Evolutionary conservation across 2,888 invertebrate species (phyloP), one percentile per base, ranked within the genome.

Genomic region (Ectobius pallidus): DNA sequence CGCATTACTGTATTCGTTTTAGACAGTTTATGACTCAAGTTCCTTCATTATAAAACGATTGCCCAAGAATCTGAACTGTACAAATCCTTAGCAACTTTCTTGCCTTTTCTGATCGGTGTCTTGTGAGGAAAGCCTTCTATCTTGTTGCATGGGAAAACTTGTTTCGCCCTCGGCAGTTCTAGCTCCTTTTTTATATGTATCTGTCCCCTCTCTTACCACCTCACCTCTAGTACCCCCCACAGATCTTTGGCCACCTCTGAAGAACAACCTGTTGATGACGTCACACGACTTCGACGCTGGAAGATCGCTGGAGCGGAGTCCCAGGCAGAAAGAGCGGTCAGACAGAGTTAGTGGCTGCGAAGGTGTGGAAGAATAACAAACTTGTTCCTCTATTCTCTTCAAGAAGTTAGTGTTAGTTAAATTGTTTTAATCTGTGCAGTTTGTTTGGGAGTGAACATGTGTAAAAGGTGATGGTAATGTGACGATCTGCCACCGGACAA

Each of bases 231-330:
- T 73, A 73, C 75, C 75, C 75, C 75, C 73, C 75, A 75, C 75
- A 75, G 75, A 70, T 72, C 69, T 34, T 27, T 69, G 75, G 75
- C 75, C 75, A 75, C 75, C 75, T 75, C 73, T 42, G 73, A 75
- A 69, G 75, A 69, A 65, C 75, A 73, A 75, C 73, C 75, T 73
- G 75, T 73, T 72, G 71, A 65, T 75, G 75, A 75, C 75, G 75
- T 75, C 75, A 75, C 58, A 30, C 9, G 25, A 58, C n/a, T 34
- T 30, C 30, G 58, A 58, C 58, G 58, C 58, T 58, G 58, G 55
- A 55, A 55, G 49, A 18, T 49, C n/a, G 49, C 20, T 49, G 20
- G 52, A 52, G 52, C 25, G 22, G 20, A 25, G 52, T 52, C 3
- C 25, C 58, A 32, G 9, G 22, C 27, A 27, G 55, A 27, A 25